phyloP scores from a whole-genome alignment of 2,797 vertebrate genomes.

The Acrossocheilus wenchowensis region DNA sequence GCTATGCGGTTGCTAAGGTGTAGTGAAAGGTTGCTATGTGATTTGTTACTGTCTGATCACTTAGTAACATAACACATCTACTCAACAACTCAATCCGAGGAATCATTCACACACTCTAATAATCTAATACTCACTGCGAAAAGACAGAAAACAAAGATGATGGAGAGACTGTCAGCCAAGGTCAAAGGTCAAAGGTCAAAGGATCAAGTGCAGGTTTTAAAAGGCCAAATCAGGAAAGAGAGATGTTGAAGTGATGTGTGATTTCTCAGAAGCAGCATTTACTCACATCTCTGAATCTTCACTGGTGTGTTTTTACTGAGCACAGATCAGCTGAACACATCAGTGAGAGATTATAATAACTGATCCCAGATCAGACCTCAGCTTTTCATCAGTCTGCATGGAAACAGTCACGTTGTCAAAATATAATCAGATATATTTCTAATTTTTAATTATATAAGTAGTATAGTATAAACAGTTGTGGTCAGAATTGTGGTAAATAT shows the following conservation, averaged over 20 bases:
- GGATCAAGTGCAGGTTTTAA: neutral
- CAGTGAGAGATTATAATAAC: too few relatives aligned
- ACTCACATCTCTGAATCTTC: too few relatives aligned
- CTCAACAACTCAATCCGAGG: neutral
- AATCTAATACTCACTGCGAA: neutral
- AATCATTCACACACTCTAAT: neutral
- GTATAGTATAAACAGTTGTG: too few relatives aligned
- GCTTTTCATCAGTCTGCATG: too few relatives aligned
- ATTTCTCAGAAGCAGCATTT: too few relatives aligned
- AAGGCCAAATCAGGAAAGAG: neutral
- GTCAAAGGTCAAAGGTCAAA: constrained; percentile 25
- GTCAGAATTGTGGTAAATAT: too few relatives aligned
- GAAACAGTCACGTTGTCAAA: too few relatives aligned
- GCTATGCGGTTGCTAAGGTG: neutral
- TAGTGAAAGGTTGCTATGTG: neutral
- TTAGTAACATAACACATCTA: neutral
- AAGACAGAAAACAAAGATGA: neutral
- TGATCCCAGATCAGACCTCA: too few relatives aligned
- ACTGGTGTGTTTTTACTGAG: too few relatives aligned
- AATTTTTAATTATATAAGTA: too few relatives aligned
- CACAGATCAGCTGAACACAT: too few relatives aligned
- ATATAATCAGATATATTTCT: neutral
- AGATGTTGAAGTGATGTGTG: neutral
- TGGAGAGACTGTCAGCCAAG: neutral
- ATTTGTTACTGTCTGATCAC: neutral